Evolutionary conservation across 2,113 vertebrate species (phyloP).

Genomic region (Equus przewalskii): DNA sequence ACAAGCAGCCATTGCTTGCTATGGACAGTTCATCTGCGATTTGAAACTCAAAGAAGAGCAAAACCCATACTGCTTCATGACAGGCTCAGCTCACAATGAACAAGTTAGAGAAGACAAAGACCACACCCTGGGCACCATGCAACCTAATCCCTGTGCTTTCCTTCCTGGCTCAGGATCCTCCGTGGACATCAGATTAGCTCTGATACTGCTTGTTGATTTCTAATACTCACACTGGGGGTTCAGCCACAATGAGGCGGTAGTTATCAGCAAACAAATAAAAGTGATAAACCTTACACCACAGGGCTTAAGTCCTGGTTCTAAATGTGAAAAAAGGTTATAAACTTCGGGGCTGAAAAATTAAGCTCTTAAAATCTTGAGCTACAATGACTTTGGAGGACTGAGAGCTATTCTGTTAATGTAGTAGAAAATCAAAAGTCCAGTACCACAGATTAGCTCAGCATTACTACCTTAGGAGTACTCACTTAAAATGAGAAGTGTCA

Average conservation of each 20-base stretch:
- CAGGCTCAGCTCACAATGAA: neutral
- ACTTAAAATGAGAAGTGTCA: conserved; percentile 37
- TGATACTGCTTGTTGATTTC: neutral
- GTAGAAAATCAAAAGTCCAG: conserved; percentile 13
- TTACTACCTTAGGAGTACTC: neutral
- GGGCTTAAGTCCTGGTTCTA: neutral
- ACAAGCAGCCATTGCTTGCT: neutral
- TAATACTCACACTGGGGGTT: neutral
- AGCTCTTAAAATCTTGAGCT: conserved; percentile 24
- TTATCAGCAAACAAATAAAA: conserved; percentile 26
- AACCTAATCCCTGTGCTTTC: neutral
- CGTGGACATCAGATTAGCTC: neutral
- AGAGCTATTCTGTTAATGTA: conserved; percentile 39
- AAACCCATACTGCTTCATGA: neutral
- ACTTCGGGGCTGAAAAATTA: accelerated
- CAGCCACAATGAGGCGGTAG: neutral
- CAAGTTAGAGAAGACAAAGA: neutral
- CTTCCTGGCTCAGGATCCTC: neutral
- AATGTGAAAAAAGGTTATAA: neutral
- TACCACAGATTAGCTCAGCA: neutral
- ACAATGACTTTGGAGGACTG: neutral
- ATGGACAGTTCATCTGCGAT: neutral
- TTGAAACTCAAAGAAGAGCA: conserved; percentile 23
- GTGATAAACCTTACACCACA: neutral
- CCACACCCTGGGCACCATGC: neutral